Evolutionary conservation across 2,797 vertebrate species (phyloP), one percentile per base, ranked within the genome.

Genomic region (Gallirallus australis): DNA sequence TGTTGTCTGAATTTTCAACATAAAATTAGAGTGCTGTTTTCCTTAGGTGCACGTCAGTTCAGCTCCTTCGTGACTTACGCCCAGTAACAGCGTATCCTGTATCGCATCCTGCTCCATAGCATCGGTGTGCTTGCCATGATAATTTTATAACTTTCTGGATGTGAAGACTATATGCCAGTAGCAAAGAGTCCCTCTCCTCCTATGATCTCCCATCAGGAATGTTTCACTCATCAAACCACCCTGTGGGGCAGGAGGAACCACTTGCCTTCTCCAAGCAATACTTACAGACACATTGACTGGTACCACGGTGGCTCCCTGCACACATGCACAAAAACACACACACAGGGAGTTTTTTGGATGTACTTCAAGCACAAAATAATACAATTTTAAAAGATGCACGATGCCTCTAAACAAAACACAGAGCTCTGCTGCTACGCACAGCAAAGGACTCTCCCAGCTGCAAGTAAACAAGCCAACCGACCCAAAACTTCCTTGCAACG

Each of bases 1-100:
- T 10, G 40, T 39, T 75, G 78, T 69, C 50, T 90, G 71, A 86
- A 66, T 97, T 96, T 96, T 86, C 86, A 95, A 84, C 75, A 94
- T 89, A 76, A 93, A 93, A 91, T 80, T 71, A 86, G 61, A 93
- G 64, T 82, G 68, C 77, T 42, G 5, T 94, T 92, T 85, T 94
- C 82, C 69, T 91, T 66, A 69, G 1, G 78, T 56, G 79, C 61
- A 81, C 76, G 72, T 96, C 71, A 91, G 56, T 86, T 95, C 91
- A 77, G 86, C 80, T 82, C 80, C 88, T 68, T 31, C 9, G 4
- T 78, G 91, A 68, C 85, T 96, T 93, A 92, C 0, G 1, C 63
- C 59, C 40, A 33, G 16, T 15, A 45, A 39, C 73, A 45, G 81
- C n/a, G 18, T 3, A 37, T 50, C 63, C 69, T 11, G 28, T 48